Evolutionary conservation across 2,113 vertebrate genomes (phyloP).

Genomic region (Perccottus glenii): DNA sequence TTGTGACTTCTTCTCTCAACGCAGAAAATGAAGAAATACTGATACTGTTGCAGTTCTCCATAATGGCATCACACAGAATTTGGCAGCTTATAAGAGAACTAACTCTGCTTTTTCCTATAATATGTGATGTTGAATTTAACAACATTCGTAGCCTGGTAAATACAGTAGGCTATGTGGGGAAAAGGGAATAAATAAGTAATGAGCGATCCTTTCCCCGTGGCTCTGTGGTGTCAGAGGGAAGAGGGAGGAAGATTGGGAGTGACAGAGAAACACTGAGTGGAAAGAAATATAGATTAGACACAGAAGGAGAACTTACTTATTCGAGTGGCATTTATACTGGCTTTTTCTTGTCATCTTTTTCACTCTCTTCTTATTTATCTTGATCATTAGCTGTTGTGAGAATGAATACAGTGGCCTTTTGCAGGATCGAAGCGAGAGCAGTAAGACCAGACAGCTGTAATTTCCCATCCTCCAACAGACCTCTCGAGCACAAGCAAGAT

Average conservation of each 20-base stretch:
- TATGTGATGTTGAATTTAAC: constrained; percentile 34
- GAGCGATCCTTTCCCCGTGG: constrained; percentile 35
- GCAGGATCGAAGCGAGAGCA: constrained; percentile 22
- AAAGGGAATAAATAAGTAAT: constrained; percentile 62
- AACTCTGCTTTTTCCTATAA: constrained; percentile 22
- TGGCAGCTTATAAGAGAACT: constrained; percentile 18
- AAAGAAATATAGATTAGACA: constrained; percentile 34
- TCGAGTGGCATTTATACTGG: constrained; percentile 40
- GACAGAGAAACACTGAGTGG: constrained; percentile 9
- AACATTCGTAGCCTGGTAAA: constrained; percentile 43
- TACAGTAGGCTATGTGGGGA: constrained; percentile 30
- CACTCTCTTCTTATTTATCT: constrained; percentile 37
- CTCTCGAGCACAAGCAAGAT: constrained; percentile 15
- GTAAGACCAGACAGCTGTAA: constrained; percentile 15
- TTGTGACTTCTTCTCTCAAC: constrained; percentile 15
- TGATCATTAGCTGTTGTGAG: constrained; percentile 36
- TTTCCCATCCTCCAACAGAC: constrained; percentile 16
- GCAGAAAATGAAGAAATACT: not conserved
- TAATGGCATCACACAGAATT: not conserved
- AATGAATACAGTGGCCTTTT: constrained; percentile 33
- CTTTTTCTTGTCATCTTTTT: constrained; percentile 5
- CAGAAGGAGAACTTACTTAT: constrained; percentile 30
- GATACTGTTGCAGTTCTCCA: not conserved
- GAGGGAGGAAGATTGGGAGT: constrained; percentile 15
- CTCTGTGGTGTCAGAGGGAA: constrained; percentile 18